phyloP scores from a whole-genome alignment of 2,113 vertebrate species.

The Hypocryptadius cinnamomeus region DNA sequence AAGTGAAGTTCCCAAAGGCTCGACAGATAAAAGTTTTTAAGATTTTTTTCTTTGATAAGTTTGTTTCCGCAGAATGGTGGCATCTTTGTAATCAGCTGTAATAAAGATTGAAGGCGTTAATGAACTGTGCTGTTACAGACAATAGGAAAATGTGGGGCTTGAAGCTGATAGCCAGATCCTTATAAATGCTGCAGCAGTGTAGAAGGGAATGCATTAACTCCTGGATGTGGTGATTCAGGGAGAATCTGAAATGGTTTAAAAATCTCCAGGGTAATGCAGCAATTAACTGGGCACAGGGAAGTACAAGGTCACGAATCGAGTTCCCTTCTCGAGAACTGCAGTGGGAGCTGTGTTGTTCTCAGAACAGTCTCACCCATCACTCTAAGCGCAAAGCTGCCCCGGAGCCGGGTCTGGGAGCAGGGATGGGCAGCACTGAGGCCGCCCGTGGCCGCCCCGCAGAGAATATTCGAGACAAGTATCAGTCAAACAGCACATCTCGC shows the following conservation, averaged over 20 bases:
- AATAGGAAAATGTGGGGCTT: neutral
- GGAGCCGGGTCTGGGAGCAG: neutral
- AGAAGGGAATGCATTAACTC: neutral
- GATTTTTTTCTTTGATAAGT: neutral
- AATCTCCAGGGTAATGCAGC: neutral
- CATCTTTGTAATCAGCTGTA: neutral
- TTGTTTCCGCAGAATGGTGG: neutral
- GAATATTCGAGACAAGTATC: accelerated
- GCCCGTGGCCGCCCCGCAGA: too few species aligned
- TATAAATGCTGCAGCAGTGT: neutral
- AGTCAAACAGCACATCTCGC: accelerated
- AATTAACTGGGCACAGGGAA: neutral
- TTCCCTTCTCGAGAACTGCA: neutral
- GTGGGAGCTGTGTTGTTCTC: accelerated
- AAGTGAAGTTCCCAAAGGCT: neutral
- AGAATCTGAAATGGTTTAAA: neutral
- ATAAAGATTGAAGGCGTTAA: neutral
- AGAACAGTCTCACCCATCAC: accelerated
- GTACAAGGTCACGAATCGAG: neutral
- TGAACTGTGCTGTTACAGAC: neutral
- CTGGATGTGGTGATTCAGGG: neutral
- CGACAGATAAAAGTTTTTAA: neutral
- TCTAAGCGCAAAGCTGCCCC: accelerated
- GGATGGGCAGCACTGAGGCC: accelerated
- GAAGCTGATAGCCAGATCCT: neutral